Evolutionary conservation across 2,113 vertebrate genomes (phyloP), one percentile per base, ranked within the genome.

Genomic region (Canis aureus): DNA sequence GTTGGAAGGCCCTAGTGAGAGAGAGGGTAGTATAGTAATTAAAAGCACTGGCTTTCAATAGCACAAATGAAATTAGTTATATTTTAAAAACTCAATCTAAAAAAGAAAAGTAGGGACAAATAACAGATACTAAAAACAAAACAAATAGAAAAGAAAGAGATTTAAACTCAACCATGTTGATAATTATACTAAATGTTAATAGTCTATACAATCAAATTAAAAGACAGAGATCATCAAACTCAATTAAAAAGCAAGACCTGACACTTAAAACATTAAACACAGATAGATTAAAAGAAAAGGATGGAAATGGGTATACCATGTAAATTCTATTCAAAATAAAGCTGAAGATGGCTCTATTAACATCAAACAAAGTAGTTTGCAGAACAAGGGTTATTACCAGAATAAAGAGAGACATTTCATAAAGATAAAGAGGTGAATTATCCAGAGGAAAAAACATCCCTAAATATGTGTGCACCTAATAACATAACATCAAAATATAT

Each of bases 241-340:
- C 11, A 22, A 59, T 91, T 29, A 90, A 92, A 94, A 92, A 76
- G 2, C n/a, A 89, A 60, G 15, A 78, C 17, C 16, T 6, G 93
- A 71, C 12, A 51, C 60, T 71, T 93, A 35, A 64, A 95, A 90
- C 15, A 83, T 71, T 81, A 95, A 49, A 57, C 29, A 55, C 59
- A 83, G 29, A 29, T 89, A 66, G 51, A 71, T 82, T 69, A 51
- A 76, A 94, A 80, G 35, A 60, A 53, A 73, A 87, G 5, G 10
- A 27, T 83, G 62, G 11, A 64, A 88, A 82, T 71, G 66, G 13
- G 87, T 32, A 49, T 20, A 5, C 62, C 29, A 49, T 20, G 11
- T 19, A 69, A 93, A 64, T 22, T 19, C 13, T 89, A 64, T 82
- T 69, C 74, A 78, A 73, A 95, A 86, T 59, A 89, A 89, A 74